Conservation (phyloP, 2,797 vertebrate genomes). For the Heterohyrax brucei region DNA sequence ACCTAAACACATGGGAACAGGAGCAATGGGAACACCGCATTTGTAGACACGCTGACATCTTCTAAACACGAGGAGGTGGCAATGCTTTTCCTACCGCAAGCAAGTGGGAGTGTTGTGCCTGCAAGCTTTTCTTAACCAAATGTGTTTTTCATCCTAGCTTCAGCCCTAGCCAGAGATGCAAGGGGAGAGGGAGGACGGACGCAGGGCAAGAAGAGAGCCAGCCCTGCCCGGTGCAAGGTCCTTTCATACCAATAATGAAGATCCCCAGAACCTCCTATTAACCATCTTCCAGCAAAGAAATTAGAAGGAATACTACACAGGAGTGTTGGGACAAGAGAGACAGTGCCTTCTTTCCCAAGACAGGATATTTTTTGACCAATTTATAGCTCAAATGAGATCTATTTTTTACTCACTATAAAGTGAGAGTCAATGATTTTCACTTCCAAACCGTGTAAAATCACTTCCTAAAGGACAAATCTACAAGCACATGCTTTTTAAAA, state of each 20-base stretch:
- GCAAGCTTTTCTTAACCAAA: constrained; percentile 63
- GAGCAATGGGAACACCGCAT: neutral
- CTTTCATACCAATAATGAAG: neutral
- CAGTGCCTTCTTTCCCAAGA: neutral
- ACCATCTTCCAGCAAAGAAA: neutral
- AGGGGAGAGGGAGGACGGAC: neutral
- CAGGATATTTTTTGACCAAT: neutral
- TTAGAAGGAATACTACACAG: neutral
- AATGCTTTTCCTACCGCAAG: neutral
- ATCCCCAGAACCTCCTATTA: neutral
- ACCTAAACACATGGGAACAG: neutral
- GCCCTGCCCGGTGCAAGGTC: neutral
- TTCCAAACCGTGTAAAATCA: constrained; percentile 54
- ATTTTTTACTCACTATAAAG: constrained; percentile 23
- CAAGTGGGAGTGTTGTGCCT: neutral
- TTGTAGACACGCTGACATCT: neutral
- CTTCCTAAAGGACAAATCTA: neutral
- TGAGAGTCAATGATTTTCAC: constrained; percentile 16
- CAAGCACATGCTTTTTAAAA: neutral
- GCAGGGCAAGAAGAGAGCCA: neutral
- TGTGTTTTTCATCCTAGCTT: constrained; percentile 53
- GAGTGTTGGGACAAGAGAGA: neutral
- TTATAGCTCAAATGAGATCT: neutral
- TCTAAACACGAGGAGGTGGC: neutral
- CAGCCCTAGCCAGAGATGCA: neutral